Evolutionary conservation across 2,113 vertebrate genomes (phyloP).

Genomic region (Bubo bubo): DNA sequence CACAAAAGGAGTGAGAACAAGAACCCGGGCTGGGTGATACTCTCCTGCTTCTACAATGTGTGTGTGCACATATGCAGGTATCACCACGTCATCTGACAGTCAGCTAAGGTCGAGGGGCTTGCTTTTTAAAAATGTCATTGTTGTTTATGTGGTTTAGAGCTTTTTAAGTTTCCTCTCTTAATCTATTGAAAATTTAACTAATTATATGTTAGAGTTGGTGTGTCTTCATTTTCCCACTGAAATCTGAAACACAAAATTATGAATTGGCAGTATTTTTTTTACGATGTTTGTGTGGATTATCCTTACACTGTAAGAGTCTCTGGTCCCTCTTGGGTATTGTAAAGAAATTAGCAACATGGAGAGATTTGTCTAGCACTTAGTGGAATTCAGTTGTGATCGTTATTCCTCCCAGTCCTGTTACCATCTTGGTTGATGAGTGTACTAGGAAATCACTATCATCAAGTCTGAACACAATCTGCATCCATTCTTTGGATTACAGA

Average conservation of each 20-base stretch:
- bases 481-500: not conserved
- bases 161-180: constrained; percentile 48
- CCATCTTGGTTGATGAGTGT: not conserved
- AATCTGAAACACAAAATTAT: constrained; percentile 47
- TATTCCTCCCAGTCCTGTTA: not conserved
- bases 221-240: constrained; percentile 48
- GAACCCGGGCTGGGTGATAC: not conserved
- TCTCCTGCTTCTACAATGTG: not conserved
- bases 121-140: not conserved
- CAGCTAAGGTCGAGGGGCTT: not conserved
- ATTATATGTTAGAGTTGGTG: not conserved
- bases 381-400: not conserved
- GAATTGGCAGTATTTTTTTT: not conserved
- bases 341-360: not conserved
- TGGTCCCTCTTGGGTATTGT: not conserved
- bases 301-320: not conserved
- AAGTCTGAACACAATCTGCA: not conserved
- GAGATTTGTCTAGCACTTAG: not conserved
- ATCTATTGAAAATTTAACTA: constrained; percentile 17
- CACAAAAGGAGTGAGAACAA: not conserved
- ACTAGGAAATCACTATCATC: not conserved
- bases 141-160: constrained; percentile 30
- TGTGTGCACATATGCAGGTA: not conserved
- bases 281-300: not conserved
- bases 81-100: not conserved